phyloP scores from a whole-genome alignment of 2,888 invertebrate species.

The Erebia ligea region DNA sequence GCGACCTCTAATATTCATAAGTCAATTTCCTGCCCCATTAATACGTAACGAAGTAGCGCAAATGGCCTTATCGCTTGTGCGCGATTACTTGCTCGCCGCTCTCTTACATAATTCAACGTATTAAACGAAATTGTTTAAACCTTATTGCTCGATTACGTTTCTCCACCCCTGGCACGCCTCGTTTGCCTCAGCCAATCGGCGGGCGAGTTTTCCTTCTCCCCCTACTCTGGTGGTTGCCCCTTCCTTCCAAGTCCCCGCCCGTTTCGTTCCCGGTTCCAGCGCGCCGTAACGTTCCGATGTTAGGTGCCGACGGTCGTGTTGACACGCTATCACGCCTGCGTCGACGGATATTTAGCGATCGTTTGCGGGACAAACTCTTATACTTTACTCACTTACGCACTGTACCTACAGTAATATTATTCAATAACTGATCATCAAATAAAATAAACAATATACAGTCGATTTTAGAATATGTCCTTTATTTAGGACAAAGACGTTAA shows the following conservation, averaged over 20 bases:
- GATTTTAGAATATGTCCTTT: background rate
- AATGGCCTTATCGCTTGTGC: constrained; percentile 84
- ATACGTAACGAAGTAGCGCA: constrained; percentile 84
- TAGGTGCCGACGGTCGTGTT: constrained; percentile 55
- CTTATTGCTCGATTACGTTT: constrained; percentile 84
- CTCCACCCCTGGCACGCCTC: constrained; percentile 80
- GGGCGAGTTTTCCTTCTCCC: constrained; percentile 50
- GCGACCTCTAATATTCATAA: constrained; percentile 83
- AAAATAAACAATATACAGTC: background rate
- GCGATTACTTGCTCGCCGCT: constrained; percentile 82
- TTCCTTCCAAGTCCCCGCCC: constrained; percentile 60
- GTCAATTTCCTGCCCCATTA: constrained; percentile 83
- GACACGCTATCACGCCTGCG: constrained; percentile 39
- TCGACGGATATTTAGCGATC: constrained; percentile 55
- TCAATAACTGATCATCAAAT: background rate
- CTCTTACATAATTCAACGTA: constrained; percentile 84
- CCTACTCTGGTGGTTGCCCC: constrained; percentile 50
- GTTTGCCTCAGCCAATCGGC: constrained; percentile 71
- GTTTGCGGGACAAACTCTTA: constrained; percentile 32
- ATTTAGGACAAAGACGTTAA: background rate
- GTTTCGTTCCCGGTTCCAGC: constrained; percentile 55
- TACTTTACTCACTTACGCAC: too few relatives aligned
- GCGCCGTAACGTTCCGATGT: constrained; percentile 59
- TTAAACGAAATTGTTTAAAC: constrained; percentile 85
- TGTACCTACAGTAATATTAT: background rate